Evolutionary conservation across 2,113 vertebrate species (phyloP).

Genomic region (Rallus limicola): DNA sequence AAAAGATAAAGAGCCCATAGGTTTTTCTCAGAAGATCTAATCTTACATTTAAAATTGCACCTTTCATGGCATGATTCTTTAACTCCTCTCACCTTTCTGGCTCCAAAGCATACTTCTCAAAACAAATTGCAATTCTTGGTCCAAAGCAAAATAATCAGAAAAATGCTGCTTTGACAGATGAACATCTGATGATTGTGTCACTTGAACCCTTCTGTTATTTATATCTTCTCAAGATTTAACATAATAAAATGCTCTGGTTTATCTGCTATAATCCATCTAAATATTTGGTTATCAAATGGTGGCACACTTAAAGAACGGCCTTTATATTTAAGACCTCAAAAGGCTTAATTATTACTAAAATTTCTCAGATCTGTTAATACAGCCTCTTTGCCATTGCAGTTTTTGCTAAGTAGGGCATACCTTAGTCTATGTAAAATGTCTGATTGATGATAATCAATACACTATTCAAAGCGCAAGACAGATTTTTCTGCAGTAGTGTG

Average conservation of each 20-base stretch:
- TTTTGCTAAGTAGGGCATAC: neutral
- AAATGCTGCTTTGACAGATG: neutral
- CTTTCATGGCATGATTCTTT: neutral
- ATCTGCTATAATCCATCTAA: neutral
- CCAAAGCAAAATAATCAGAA: neutral
- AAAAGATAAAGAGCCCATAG: neutral
- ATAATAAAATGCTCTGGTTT: neutral
- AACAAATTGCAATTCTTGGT: neutral
- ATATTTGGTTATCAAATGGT: neutral
- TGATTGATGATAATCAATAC: constrained; percentile 8
- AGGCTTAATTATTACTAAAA: neutral
- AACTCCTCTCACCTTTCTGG: neutral
- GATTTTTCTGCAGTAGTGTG: neutral
- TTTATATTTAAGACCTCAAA: neutral
- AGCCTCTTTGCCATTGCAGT: neutral
- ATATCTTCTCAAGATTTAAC: neutral
- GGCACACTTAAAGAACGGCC: neutral
- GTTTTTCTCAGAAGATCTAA: neutral
- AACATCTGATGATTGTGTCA: neutral
- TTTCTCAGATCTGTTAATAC: neutral
- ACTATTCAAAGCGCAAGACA: neutral
- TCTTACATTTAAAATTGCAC: neutral
- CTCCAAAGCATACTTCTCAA: neutral
- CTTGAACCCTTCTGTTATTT: neutral
- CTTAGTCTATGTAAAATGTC: neutral